phyloP scores from a whole-genome alignment of 2,113 vertebrate species.

The Formicarius rufipectus region DNA sequence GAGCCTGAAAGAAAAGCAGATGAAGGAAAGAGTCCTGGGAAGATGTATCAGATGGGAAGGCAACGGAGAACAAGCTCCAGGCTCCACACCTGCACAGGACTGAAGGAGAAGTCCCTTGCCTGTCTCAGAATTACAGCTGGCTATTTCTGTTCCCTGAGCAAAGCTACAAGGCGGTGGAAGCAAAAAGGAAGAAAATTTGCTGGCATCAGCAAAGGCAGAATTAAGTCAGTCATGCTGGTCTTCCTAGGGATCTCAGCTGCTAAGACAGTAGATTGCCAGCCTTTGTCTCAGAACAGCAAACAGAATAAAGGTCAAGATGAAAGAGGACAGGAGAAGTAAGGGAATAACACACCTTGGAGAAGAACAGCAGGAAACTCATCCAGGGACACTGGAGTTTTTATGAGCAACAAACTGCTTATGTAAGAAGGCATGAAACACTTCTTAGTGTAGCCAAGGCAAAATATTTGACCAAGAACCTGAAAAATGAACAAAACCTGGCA shows the following conservation, averaged over 20 bases:
- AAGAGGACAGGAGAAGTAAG: not conserved
- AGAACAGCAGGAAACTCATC: not conserved
- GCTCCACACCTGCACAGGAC: not conserved
- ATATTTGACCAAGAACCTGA: not conserved
- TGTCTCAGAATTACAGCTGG: not conserved
- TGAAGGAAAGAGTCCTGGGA: not conserved
- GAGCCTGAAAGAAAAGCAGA: not conserved
- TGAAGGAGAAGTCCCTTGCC: not conserved
- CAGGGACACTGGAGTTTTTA: not conserved
- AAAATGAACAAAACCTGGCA: not conserved
- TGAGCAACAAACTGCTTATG: not conserved
- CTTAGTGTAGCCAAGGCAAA: not conserved
- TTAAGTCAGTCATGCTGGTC: not conserved
- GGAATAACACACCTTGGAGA: not conserved
- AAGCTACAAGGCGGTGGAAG: not conserved
- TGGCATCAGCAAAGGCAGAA: not conserved
- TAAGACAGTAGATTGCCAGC: conserved; percentile 11
- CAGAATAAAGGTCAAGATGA: conserved; percentile 29
- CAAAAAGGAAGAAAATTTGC: not conserved
- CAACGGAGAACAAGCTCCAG: not conserved
- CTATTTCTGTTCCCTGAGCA: not conserved
- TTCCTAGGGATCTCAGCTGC: not conserved
- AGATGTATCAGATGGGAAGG: not conserved
- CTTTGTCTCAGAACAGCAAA: not conserved
- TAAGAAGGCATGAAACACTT: not conserved